A percentile compares a stretch with the other conserved stretches of the same genome.
Conservation (phyloP, 1,140 invertebrate species). For the Diorhabda sublineata region DNA sequence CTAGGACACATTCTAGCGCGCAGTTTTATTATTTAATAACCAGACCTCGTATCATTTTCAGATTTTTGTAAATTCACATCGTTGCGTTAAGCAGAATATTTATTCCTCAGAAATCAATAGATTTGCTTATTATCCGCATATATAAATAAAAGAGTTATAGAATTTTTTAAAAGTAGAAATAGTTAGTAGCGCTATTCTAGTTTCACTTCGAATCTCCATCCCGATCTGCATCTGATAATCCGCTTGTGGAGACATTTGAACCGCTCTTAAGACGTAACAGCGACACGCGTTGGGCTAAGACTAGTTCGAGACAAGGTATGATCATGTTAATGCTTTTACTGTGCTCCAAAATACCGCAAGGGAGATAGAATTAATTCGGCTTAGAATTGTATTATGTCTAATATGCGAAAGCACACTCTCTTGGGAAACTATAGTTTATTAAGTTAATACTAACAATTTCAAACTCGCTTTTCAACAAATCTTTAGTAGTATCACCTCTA, state of each 20-base stretch:
- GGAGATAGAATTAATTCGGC: constrained; percentile 45
- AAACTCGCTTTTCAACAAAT: too few species aligned
- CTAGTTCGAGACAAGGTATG: constrained; percentile 42
- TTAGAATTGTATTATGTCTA: constrained; percentile 41
- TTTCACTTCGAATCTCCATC: not conserved
- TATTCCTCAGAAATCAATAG: too few species aligned
- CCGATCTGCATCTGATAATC: constrained; percentile 43
- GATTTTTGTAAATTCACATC: too few species aligned
- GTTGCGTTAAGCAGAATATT: too few species aligned
- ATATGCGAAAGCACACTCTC: constrained; percentile 47
- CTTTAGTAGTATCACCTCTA: too few species aligned
- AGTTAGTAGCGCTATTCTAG: not conserved
- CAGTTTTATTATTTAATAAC: too few species aligned
- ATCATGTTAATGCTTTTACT: constrained; percentile 46
- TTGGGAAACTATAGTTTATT: too few species aligned
- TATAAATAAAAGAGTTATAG: constrained; percentile 11
- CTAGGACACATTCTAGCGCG: too few species aligned
- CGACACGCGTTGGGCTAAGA: constrained; percentile 42
- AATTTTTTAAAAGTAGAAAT: constrained; percentile 10
- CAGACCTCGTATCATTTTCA: too few species aligned
- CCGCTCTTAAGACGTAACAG: constrained; percentile 36
- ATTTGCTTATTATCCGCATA: too few species aligned
- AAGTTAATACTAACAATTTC: too few species aligned
- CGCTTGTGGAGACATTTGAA: constrained; percentile 42
- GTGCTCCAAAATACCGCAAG: constrained; percentile 41